phyloP scores from a whole-genome alignment of 2,888 invertebrate species.

The Heliconius aoede region DNA sequence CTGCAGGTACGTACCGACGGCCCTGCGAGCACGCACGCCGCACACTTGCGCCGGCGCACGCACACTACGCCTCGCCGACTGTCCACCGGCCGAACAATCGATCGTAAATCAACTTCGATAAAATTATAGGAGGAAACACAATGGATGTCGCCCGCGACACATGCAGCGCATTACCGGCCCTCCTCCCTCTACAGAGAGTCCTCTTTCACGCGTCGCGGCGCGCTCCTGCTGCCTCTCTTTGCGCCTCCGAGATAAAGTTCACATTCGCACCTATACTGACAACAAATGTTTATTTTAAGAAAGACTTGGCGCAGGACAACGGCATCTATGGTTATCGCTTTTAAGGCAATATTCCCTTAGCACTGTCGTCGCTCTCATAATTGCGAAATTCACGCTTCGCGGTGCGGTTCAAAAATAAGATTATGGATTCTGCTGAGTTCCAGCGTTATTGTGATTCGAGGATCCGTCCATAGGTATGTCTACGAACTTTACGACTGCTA shows the following conservation, averaged over 20 bases:
- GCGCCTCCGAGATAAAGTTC: constrained; percentile 79
- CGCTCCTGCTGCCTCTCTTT: constrained; percentile 57
- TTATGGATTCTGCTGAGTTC: constrained; percentile 83
- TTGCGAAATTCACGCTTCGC: constrained; percentile 83
- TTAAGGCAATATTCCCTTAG: constrained; percentile 66
- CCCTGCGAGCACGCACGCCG: constrained; percentile 59
- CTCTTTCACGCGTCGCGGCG: constrained; percentile 71
- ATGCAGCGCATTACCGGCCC: constrained; percentile 73
- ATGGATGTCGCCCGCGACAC: constrained; percentile 73
- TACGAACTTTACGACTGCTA: constrained; percentile 80
- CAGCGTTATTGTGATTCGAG: constrained; percentile 83
- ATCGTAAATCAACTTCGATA: constrained; percentile 84
- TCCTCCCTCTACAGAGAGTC: constrained; percentile 73
- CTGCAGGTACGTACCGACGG: constrained; percentile 72
- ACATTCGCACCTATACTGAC: constrained; percentile 80
- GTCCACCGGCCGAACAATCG: constrained; percentile 82
- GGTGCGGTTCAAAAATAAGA: constrained; percentile 84
- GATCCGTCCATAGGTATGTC: constrained; percentile 83
- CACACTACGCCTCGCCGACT: constrained; percentile 71
- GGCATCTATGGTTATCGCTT: constrained; percentile 57
- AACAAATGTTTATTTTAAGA: constrained; percentile 82
- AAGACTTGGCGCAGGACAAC: constrained; percentile 60
- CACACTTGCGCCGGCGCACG: constrained; percentile 71
- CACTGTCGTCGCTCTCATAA: constrained; percentile 65
- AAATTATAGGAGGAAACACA: constrained; percentile 84